Evolutionary conservation across 2,113 vertebrate genomes (phyloP).

Genomic region (Myocastor coypus): DNA sequence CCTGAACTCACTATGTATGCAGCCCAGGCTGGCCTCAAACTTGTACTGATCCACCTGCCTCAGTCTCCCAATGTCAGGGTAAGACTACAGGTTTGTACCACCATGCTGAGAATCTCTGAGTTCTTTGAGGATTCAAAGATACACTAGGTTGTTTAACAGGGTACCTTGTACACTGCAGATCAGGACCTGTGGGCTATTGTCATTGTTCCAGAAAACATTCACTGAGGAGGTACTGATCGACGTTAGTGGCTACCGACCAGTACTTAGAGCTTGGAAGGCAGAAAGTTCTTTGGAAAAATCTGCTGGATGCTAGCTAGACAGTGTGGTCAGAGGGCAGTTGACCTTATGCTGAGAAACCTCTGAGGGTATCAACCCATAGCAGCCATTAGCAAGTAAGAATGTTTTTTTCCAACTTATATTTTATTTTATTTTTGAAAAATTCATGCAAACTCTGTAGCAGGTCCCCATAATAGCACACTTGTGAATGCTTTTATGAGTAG

Average conservation of each 20-base stretch:
- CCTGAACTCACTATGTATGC: too few species aligned
- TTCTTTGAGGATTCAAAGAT: neutral
- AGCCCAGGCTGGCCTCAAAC: too few species aligned
- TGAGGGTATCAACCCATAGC: neutral
- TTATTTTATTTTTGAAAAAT: constrained; percentile 36
- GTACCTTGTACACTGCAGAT: neutral
- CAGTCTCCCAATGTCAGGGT: too few species aligned
- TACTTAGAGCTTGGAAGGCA: neutral
- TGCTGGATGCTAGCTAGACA: neutral
- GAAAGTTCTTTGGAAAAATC: neutral
- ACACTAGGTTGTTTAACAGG: neutral
- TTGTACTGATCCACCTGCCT: too few species aligned
- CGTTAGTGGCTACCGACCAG: neutral
- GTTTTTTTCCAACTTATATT: neutral
- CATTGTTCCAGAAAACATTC: neutral
- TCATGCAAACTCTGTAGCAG: neutral
- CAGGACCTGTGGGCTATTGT: neutral
- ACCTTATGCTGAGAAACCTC: neutral
- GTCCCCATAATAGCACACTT: neutral
- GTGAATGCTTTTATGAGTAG: neutral
- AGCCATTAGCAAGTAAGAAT: neutral
- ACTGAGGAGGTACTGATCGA: neutral
- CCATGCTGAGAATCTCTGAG: neutral
- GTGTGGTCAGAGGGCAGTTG: neutral
- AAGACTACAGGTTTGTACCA: too few species aligned